These are phyloP conservation scores for Eucera pruinosa DNA, from an alignment of 2,888 invertebrate genomes.

Conservation along the genomic window DNA sequence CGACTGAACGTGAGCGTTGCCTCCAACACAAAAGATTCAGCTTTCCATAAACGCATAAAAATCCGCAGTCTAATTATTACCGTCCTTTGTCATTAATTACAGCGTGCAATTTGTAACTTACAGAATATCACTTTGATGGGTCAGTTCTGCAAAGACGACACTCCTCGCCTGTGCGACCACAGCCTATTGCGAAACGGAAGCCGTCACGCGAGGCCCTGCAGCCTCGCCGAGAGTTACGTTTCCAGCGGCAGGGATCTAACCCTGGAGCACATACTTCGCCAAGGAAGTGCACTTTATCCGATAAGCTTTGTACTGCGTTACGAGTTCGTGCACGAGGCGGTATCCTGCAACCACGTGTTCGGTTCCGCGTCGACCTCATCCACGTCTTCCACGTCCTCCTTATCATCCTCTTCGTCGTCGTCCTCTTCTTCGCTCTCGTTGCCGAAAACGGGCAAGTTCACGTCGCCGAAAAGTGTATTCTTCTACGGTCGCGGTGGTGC, in stretches of 20 bases:
- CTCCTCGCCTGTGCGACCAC: constrained; percentile 91
- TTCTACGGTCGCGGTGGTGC: constrained; percentile 93
- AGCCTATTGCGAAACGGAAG: constrained; percentile 90
- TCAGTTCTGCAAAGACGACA: constrained; percentile 91
- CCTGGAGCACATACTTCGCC: constrained; percentile 90
- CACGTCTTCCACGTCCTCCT: constrained; percentile 70
- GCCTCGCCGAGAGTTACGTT: constrained; percentile 90
- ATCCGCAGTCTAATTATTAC: too few relatives aligned
- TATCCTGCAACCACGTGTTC: constrained; percentile 82
- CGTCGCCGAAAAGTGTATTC: constrained; percentile 92
- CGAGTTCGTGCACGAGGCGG: constrained; percentile 90
- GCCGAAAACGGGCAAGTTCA: constrained; percentile 86
- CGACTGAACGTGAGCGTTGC: too few relatives aligned
- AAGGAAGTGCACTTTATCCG: constrained; percentile 92
- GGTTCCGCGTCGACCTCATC: constrained; percentile 70
- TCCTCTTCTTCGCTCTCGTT: constrained; percentile 43
- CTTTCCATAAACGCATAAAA: too few relatives aligned
- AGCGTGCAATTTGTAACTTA: not conserved
- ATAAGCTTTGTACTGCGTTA: constrained; percentile 91
- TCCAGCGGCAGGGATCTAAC: constrained; percentile 91
- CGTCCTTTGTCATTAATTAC: too few relatives aligned
- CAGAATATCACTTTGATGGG: constrained; percentile 86
- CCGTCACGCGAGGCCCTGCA: constrained; percentile 89
- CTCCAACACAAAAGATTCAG: too few relatives aligned
- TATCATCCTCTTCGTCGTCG: constrained; percentile 56